phyloP scores from a whole-genome alignment of 2,113 vertebrate species.

The Antigone vipio region DNA sequence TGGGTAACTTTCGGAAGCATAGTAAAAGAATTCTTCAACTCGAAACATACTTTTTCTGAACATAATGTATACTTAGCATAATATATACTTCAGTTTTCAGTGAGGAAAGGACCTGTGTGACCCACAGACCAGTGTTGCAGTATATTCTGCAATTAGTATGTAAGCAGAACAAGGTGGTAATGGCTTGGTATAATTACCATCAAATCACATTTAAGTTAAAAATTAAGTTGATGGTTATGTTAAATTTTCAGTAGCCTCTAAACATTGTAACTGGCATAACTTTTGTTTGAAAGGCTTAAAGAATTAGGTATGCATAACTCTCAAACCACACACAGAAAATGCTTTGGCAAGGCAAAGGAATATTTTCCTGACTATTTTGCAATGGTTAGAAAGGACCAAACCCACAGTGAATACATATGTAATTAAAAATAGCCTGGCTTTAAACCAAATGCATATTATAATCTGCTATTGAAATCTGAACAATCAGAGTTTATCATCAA shows the following conservation, averaged over 20 bases:
- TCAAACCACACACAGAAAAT: not conserved
- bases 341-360: not conserved
- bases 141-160: not conserved
- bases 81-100: not conserved
- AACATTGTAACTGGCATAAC: not conserved
- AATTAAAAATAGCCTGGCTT: not conserved
- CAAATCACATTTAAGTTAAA: not conserved
- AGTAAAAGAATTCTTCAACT: not conserved
- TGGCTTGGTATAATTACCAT: not conserved
- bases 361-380: not conserved
- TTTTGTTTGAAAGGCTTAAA: not conserved
- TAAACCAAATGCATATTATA: constrained; percentile 25
- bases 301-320: not conserved
- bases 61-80: not conserved
- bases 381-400: not conserved
- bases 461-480: constrained; percentile 13
- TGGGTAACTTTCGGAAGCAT: not conserved
- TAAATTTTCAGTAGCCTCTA: not conserved
- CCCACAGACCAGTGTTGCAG: not conserved
- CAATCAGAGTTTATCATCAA: not conserved
- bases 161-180: not conserved
- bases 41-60: not conserved
- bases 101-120: not conserved
- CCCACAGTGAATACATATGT: not conserved
- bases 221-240: not conserved